phyloP scores from a whole-genome alignment of 53 echinoderm and acorn worm genomes.

The Actinopyga echinites region DNA sequence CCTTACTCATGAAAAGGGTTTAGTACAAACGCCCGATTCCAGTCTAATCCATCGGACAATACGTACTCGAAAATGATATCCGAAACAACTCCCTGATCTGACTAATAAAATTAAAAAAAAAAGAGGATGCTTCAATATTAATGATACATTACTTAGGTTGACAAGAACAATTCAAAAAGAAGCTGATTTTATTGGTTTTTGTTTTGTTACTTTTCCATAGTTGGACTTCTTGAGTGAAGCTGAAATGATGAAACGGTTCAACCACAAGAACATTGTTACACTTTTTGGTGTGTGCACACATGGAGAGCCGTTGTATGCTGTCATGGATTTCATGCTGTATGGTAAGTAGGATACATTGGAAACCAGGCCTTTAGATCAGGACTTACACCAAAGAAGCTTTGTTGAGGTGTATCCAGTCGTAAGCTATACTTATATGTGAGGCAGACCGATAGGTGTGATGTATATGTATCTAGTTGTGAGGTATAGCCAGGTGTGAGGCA shows the following conservation, averaged over 20 bases:
- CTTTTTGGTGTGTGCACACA: constrained; percentile 92
- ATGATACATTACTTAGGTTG: too few species aligned
- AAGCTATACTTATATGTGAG: too few species aligned
- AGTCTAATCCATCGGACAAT: too few species aligned
- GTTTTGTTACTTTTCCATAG: constrained; percentile 44
- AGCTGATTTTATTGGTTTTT: neutral
- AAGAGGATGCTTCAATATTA: too few species aligned
- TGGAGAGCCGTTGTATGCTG: constrained; percentile 84
- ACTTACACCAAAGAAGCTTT: neutral
- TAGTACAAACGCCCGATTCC: too few species aligned
- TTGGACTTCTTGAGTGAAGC: constrained; percentile 98
- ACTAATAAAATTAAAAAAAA: too few species aligned
- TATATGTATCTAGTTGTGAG: neutral
- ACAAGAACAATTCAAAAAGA: too few species aligned
- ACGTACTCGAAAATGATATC: too few species aligned
- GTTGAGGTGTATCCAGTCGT: neutral
- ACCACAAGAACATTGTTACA: constrained; percentile 80
- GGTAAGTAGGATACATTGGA: constrained; percentile 55
- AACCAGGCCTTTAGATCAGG: neutral
- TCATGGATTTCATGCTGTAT: constrained; percentile 98
- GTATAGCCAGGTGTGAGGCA: neutral
- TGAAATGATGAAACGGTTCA: constrained; percentile 94
- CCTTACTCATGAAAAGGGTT: too few species aligned
- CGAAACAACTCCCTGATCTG: too few species aligned
- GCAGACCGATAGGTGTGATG: too few species aligned